Evolutionary conservation across 2,888 invertebrate species (phyloP).

Genomic region (Cryptus armator): DNA sequence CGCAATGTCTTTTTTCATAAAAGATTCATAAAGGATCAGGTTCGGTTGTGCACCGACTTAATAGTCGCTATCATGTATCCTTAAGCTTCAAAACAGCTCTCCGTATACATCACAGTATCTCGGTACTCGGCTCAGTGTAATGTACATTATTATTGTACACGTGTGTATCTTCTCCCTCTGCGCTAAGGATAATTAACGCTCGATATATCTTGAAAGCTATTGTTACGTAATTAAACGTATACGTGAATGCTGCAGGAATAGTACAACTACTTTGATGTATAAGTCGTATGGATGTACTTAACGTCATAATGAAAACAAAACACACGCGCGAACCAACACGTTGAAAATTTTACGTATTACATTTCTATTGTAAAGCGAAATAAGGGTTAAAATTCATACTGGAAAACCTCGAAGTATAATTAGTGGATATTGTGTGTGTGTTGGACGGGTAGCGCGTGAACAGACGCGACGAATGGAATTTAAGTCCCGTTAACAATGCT

Average conservation of each 20-base stretch:
- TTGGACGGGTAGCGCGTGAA: not conserved
- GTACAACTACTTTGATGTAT: too few species aligned
- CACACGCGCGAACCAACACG: not conserved
- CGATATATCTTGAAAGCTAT: conserved; percentile 43
- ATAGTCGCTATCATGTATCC: too few species aligned
- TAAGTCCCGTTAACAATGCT: not conserved
- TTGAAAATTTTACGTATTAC: not conserved
- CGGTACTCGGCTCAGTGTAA: conserved; percentile 19
- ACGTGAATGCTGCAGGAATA: not conserved
- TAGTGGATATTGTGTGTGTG: not conserved
- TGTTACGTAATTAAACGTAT: conserved; percentile 63
- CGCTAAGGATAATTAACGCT: conserved; percentile 47
- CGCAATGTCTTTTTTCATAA: too few species aligned
- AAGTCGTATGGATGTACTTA: not conserved
- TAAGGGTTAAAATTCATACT: not conserved
- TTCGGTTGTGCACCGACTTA: too few species aligned
- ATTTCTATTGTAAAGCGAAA: not conserved
- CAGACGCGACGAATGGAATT: conserved; percentile 7
- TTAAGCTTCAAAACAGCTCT: not conserved
- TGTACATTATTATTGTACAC: conserved; percentile 43
- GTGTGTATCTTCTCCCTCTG: conserved; percentile 14
- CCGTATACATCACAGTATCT: not conserved
- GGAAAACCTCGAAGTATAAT: not conserved
- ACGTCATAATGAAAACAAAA: conserved; percentile 34
- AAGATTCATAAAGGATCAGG: too few species aligned